Conservation (phyloP, 2,113 vertebrate species). For the Formicarius rufipectus region DNA sequence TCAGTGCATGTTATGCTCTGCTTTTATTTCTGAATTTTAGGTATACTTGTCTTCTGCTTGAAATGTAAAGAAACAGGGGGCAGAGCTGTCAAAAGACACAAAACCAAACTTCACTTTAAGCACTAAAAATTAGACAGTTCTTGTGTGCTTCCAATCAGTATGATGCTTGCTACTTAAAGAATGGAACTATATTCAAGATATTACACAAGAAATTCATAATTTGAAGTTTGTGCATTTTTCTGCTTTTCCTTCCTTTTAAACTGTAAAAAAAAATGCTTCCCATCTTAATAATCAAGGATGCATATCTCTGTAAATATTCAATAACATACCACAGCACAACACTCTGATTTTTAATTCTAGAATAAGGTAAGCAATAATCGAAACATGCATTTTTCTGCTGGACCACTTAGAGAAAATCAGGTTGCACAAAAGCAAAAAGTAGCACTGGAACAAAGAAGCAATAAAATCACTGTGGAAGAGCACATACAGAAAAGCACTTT, state of each 20-base stretch:
- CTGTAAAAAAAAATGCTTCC: neutral
- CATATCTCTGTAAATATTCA: neutral
- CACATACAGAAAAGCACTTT: neutral
- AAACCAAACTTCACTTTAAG: neutral
- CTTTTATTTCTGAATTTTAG: neutral
- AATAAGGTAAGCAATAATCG: neutral
- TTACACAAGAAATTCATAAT: neutral
- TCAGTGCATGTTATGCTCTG: neutral
- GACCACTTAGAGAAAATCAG: neutral
- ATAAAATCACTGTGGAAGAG: neutral
- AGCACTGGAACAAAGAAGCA: neutral
- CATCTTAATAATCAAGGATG: neutral
- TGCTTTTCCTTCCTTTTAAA: neutral
- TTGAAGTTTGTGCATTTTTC: neutral
- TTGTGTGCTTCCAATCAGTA: neutral
- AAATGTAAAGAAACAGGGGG: neutral
- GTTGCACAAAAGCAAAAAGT: neutral
- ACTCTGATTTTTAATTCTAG: neutral
- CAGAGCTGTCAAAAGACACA: neutral
- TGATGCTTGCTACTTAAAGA: neutral
- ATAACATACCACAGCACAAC: neutral
- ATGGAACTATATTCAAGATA: neutral
- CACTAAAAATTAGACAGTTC: neutral
- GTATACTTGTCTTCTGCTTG: neutral
- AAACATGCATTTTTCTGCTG: neutral